phyloP scores from a whole-genome alignment of 1,140 invertebrate species.

The Brachionus rubens region DNA sequence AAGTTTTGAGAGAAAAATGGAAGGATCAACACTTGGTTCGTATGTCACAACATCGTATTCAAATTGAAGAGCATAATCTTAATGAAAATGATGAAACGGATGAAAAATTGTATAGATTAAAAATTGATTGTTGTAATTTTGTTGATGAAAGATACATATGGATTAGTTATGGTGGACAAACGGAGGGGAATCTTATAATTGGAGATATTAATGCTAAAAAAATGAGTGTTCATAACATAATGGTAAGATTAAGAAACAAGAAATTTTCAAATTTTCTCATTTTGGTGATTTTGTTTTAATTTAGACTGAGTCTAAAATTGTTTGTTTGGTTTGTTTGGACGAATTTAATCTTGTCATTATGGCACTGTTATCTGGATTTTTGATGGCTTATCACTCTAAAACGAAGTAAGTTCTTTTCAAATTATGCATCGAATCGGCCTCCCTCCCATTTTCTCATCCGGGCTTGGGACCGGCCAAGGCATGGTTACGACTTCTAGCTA shows the following conservation, averaged over 20 bases:
- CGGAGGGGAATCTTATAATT: constrained; percentile 53
- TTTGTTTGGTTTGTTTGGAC: neutral
- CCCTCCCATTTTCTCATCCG: too few species aligned
- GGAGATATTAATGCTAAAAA: constrained; percentile 55
- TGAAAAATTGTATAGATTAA: constrained; percentile 48
- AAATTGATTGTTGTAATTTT: constrained; percentile 28
- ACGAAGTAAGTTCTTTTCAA: neutral
- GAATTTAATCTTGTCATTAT: constrained; percentile 5
- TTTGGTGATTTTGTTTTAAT: neutral
- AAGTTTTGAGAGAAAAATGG: constrained; percentile 48
- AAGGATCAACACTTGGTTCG: too few species aligned
- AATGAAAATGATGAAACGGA: constrained; percentile 51
- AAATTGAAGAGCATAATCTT: constrained; percentile 58
- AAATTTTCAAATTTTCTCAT: neutral
- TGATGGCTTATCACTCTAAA: constrained; percentile 16
- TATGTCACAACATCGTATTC: too few species aligned
- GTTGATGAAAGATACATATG: constrained; percentile 56
- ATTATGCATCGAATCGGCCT: too few species aligned
- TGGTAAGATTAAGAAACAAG: constrained; percentile 53
- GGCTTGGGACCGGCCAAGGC: too few species aligned
- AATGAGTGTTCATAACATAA: constrained; percentile 59
- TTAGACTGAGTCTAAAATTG: constrained; percentile 20
- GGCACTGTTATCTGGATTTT: neutral
- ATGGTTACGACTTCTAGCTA: too few species aligned
- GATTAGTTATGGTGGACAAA: constrained; percentile 61